Evolutionary conservation across 2,113 vertebrate species (phyloP).

Genomic region (Bothrops jararaca): DNA sequence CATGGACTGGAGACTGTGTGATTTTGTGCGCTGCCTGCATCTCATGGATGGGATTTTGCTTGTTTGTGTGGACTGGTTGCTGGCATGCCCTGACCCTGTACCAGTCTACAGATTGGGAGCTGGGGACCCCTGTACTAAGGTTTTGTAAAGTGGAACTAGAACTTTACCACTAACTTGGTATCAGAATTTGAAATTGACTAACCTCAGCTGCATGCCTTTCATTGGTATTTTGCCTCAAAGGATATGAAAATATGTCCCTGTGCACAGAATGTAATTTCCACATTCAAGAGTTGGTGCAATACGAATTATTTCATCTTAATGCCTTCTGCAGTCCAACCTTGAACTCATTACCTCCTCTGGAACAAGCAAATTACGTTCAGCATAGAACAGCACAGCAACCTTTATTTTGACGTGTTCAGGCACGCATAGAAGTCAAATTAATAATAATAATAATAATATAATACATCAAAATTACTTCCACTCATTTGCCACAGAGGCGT

Average conservation of each 20-base stretch:
- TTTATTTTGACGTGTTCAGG: background rate
- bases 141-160: background rate
- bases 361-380: conserved; percentile 22
- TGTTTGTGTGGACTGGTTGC: too few species aligned
- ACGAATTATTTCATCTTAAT: background rate
- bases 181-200: background rate
- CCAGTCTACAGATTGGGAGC: too few species aligned
- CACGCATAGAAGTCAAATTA: too few species aligned
- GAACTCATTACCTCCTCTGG: background rate
- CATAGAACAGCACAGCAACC: background rate
- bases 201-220: background rate
- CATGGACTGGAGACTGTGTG: too few species aligned
- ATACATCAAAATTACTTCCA: conserved; percentile 19
- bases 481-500: background rate
- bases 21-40: too few species aligned
- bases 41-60: too few species aligned
- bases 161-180: background rate
- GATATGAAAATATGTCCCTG: background rate
- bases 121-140: background rate
- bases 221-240: background rate
- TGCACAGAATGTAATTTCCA: too few species aligned
- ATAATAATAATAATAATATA: too few species aligned
- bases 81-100: too few species aligned
- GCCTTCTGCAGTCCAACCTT: background rate
- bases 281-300: background rate